These are phyloP conservation scores for Festucalex cinctus DNA, from an alignment of 2,113 vertebrate species.

Conservation along the genomic window DNA sequence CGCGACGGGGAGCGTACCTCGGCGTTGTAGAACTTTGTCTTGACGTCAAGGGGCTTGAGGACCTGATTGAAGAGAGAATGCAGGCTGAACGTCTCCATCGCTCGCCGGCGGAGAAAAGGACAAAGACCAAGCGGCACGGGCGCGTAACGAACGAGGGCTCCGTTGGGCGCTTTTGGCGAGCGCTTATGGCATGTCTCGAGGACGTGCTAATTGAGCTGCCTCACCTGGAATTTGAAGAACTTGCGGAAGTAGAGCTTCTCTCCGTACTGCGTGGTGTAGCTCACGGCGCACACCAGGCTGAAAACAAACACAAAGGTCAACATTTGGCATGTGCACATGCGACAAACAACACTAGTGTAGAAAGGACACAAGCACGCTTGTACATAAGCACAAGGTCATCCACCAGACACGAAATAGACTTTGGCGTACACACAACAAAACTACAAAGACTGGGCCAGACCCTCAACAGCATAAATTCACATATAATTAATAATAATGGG, in stretches of 20 bases:
- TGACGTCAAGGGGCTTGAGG: slow-evolving; percentile 95
- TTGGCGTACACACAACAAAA: no score
- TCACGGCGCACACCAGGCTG: slow-evolving; percentile 97
- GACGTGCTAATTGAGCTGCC: slow-evolving; percentile 6
- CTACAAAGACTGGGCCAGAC: no score
- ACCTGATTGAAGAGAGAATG: slow-evolving; percentile 86
- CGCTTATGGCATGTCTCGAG: slow-evolving; percentile 58
- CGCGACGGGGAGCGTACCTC: slow-evolving; percentile 78
- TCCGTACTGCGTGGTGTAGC: slow-evolving; percentile 91
- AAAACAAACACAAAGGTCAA: not conserved
- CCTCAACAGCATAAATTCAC: no score
- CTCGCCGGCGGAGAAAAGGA: slow-evolving; percentile 23
- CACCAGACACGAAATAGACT: no score
- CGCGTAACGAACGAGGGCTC: not conserved
- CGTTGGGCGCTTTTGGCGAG: slow-evolving; percentile 31
- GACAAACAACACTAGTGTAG: not conserved
- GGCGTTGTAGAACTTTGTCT: slow-evolving; percentile 99
- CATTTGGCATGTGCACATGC: not conserved
- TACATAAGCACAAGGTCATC: no score
- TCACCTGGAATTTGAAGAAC: slow-evolving; percentile 99
- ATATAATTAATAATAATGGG: no score
- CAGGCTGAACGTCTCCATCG: slow-evolving; percentile 67
- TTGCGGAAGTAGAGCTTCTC: slow-evolving; percentile 99
- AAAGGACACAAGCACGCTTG: not conserved
- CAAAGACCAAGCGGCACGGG: not conserved